These are phyloP conservation scores for Ypsolopha sequella DNA, from an alignment of 2,888 invertebrate genomes.

Conservation along the genomic window DNA sequence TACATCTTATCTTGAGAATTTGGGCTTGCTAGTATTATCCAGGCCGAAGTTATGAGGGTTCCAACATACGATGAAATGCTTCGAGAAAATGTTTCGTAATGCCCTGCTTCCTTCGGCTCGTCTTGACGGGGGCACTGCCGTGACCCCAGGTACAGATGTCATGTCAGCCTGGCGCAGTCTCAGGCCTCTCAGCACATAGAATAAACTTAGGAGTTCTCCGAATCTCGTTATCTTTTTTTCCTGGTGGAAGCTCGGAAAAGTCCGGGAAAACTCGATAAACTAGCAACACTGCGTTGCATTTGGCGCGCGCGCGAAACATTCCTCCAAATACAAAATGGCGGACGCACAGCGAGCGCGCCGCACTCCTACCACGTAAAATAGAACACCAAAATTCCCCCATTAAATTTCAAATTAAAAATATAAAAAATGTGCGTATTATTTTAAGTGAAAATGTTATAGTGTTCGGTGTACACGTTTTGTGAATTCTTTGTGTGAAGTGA, in stretches of 20 bases:
- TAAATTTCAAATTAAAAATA: slow-evolving; percentile 9
- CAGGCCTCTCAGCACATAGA: not conserved
- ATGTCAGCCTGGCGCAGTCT: too few species aligned
- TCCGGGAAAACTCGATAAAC: not conserved
- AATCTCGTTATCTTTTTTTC: not conserved
- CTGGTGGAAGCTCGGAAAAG: not conserved
- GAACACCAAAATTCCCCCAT: slow-evolving; percentile 27
- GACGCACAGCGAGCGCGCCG: slow-evolving; percentile 47
- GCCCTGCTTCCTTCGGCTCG: too few species aligned
- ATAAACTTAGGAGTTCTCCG: not conserved
- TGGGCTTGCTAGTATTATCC: too few species aligned
- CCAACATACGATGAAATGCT: too few species aligned
- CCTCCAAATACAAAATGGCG: slow-evolving; percentile 56
- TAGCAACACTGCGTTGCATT: slow-evolving; percentile 28
- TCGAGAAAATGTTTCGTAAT: too few species aligned
- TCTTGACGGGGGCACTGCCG: too few species aligned
- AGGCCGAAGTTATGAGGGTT: too few species aligned
- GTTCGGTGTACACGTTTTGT: slow-evolving; percentile 16
- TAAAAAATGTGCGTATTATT: not conserved
- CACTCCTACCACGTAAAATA: slow-evolving; percentile 23
- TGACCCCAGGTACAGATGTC: too few species aligned
- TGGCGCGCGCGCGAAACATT: slow-evolving; percentile 64
- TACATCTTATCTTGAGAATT: too few species aligned
- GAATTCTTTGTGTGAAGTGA: slow-evolving; percentile 42
- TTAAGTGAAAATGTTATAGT: slow-evolving; percentile 46